phyloP scores from a whole-genome alignment of 1,140 invertebrate genomes.

The Venustaconcha ellipsiformis region DNA sequence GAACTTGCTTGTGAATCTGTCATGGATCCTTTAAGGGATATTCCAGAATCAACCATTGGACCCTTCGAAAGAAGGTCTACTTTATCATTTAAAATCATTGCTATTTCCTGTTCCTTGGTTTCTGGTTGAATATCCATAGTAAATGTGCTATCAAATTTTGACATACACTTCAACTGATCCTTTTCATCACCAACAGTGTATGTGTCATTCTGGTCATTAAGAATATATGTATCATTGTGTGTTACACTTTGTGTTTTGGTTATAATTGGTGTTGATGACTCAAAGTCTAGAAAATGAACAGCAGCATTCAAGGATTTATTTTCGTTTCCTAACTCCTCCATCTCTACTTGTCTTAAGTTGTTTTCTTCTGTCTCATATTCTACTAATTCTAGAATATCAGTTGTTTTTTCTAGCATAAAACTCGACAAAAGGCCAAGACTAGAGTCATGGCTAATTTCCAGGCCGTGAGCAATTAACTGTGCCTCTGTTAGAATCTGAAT shows the following conservation, averaged over 20 bases:
- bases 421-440: conserved; percentile 29
- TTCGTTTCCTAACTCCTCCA: conserved; percentile 21
- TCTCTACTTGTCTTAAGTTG: conserved; percentile 13
- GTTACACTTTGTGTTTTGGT: no score
- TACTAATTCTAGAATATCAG: conserved; percentile 18
- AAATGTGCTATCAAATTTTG: conserved; percentile 13
- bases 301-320: conserved; percentile 23
- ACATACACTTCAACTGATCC: not conserved
- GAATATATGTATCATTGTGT: conserved; percentile 2
- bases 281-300: conserved; percentile 22
- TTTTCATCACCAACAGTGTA: conserved; percentile 15
- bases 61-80: conserved; percentile 4
- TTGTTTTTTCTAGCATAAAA: conserved; percentile 25
- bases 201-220: conserved; percentile 15
- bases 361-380: conserved; percentile 24
- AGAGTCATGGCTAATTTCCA: conserved; percentile 22
- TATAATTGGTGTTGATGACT: conserved; percentile 16
- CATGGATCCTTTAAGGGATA: conserved; percentile 22
- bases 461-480: no score
- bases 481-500: not conserved
- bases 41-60: conserved; percentile 19
- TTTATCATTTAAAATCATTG: conserved; percentile 8
- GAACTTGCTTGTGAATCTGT: conserved; percentile 4
- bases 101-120: not conserved
- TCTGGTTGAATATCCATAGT: conserved; percentile 11